Percentiles rank a stretch among this genome's conserved stretches.
These are phyloP conservation scores for Hymenochirus boettgeri DNA, from an alignment of 2,113 vertebrate species.

Conservation along the genomic window DNA sequence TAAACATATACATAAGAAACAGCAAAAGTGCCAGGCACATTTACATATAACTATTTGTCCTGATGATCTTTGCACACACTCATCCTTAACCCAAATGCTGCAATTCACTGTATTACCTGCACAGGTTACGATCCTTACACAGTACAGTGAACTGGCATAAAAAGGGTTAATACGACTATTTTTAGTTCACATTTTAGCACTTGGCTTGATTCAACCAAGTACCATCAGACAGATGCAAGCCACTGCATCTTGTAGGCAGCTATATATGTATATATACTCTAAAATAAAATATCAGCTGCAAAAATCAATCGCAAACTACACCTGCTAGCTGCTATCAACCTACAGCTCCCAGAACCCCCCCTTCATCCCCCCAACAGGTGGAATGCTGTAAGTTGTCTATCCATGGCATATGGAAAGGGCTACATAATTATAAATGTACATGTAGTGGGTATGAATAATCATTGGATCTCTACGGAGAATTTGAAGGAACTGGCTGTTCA, in stretches of 20 bases:
- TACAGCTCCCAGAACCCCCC: no score
- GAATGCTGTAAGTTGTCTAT: neutral
- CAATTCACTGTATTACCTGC: neutral
- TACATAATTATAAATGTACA: neutral
- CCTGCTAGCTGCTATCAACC: no score
- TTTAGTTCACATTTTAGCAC: neutral
- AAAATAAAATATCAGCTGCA: neutral
- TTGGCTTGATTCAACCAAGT: neutral
- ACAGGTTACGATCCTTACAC: neutral
- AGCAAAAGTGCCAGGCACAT: neutral
- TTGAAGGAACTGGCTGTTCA: neutral
- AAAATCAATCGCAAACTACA: no score
- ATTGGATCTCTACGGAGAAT: neutral
- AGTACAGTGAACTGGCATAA: slow-evolving; percentile 8
- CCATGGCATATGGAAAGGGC: neutral
- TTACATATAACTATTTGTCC: slow-evolving; percentile 2
- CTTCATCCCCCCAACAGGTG: no score
- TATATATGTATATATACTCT: neutral
- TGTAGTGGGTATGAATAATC: slow-evolving; percentile 4
- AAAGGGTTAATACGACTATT: neutral
- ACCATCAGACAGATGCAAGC: neutral
- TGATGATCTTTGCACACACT: neutral
- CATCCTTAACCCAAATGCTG: neutral
- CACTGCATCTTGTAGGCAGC: neutral
- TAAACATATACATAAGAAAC: neutral